Base-by-base conservation (phyloP, 2,888 invertebrate species). In the Drosophila nr. perissopoda region DNA sequence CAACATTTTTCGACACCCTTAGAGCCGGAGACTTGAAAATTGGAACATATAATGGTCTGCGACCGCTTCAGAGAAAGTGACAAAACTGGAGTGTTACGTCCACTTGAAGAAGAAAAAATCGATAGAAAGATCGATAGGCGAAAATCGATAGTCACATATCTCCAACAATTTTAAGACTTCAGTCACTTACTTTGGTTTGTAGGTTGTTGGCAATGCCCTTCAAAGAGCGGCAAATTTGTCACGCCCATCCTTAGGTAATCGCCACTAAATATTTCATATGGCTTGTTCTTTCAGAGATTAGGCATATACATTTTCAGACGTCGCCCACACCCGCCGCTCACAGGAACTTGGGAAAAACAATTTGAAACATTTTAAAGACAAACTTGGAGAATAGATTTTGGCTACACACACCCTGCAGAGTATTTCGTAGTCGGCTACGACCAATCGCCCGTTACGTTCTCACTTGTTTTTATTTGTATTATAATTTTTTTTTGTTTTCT, bases 401-500 rank as follows among this genome's bases (percentile, higher is more conserved):
- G 13, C 42, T 0, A 42, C 42, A 21, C 5, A 5, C 11, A 11
- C 0, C 11, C 10, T 40, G 40, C 25, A 45, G 25, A 45, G 45
- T 45, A 45, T 25, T 25, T 25, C 2, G 25, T 4, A 45, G 16
- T 25, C 25, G 16, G 8, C 16, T 25, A 45, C 16, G 8, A 8
- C 45, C 8, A 16, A 16, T 16, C 1, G 4, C 45, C 45, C 25
- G 25, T 25, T 25, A 45, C 8, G 16, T 45, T 45, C 45, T 45
- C 25, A 45, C 16, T 45, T 45, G 45, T 49, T 48, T 31, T 58
- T 76, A 70, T 81, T 76, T 73, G 58, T 82, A 66, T 76, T 79
- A 73, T 73, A 16, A 21, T 45, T 25, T 25, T 25, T 45, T 1
- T 21, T 21, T 21, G 21, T 21, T 21, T n/a, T n/a, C n/a, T 16